Evolutionary conservation across 2,888 invertebrate genomes (phyloP).

Genomic region (Coelopa pilipes): DNA sequence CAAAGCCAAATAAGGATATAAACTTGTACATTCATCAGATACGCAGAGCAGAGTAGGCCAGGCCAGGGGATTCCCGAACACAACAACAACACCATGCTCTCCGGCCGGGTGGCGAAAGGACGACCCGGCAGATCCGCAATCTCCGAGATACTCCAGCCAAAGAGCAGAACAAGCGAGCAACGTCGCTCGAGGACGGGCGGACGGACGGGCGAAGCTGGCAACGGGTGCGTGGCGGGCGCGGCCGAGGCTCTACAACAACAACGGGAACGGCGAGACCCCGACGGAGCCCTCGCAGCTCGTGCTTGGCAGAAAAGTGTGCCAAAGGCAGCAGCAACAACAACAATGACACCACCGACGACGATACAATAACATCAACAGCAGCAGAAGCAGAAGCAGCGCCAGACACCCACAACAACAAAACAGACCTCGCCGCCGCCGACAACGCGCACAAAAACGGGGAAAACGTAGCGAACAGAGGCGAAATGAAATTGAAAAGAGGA

Average conservation of each 20-base stretch:
- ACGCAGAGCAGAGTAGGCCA: neutral
- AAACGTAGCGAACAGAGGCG: neutral
- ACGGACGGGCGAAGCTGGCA: neutral
- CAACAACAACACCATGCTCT: neutral
- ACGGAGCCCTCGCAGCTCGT: neutral
- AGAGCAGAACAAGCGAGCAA: neutral
- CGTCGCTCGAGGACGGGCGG: neutral
- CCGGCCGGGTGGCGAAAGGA: neutral
- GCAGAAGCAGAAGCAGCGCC: neutral
- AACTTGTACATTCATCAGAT: conserved; percentile 10
- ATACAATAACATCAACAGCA: neutral
- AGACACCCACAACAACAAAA: neutral
- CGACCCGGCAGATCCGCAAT: conserved; percentile 1
- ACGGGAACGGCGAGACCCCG: neutral
- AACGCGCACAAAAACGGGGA: neutral
- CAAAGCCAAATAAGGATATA: conserved; percentile 10
- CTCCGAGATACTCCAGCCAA: conserved; percentile 8
- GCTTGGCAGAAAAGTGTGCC: too few relatives aligned
- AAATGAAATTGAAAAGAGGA: conserved; percentile 19
- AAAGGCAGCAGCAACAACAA: neutral
- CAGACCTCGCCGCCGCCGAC: neutral
- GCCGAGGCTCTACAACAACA: too few relatives aligned
- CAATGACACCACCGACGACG: neutral
- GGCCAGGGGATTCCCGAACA: neutral
- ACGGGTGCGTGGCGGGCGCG: neutral